Conservation (phyloP, 2,888 invertebrate genomes). For the Philaethria dido region DNA sequence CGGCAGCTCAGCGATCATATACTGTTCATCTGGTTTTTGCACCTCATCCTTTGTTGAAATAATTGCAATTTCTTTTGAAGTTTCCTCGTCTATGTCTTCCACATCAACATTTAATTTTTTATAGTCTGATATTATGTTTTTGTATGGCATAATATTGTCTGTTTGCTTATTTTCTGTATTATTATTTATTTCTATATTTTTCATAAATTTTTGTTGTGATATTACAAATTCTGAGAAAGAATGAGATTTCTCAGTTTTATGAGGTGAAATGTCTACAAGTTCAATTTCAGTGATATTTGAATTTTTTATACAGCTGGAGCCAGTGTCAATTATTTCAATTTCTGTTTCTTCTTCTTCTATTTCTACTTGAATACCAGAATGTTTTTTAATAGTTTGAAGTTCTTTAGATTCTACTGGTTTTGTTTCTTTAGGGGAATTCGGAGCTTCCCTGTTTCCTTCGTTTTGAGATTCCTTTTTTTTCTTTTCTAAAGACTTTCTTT, state of each 20-base stretch:
- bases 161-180: constrained; percentile 10
- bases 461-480: neutral
- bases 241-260: constrained; percentile 3
- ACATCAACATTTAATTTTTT: neutral
- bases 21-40: constrained; percentile 42
- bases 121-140: neutral
- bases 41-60: neutral
- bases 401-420: neutral
- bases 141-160: neutral
- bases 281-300: constrained; percentile 24
- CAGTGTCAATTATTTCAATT: constrained; percentile 5
- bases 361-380: neutral
- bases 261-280: constrained; percentile 26
- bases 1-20: constrained; percentile 57
- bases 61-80: constrained; percentile 5
- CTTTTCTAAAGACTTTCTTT: neutral
- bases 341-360: neutral
- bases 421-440: neutral
- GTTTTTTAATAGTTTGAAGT: neutral
- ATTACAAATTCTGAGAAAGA: constrained; percentile 33
- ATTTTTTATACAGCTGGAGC: neutral
- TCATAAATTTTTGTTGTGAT: constrained; percentile 33
- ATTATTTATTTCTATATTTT: constrained; percentile 32
- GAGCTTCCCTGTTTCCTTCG: neutral
- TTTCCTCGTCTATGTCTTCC: neutral